phyloP scores from a whole-genome alignment of 2,888 invertebrate species.

The Orthosia incerta region DNA sequence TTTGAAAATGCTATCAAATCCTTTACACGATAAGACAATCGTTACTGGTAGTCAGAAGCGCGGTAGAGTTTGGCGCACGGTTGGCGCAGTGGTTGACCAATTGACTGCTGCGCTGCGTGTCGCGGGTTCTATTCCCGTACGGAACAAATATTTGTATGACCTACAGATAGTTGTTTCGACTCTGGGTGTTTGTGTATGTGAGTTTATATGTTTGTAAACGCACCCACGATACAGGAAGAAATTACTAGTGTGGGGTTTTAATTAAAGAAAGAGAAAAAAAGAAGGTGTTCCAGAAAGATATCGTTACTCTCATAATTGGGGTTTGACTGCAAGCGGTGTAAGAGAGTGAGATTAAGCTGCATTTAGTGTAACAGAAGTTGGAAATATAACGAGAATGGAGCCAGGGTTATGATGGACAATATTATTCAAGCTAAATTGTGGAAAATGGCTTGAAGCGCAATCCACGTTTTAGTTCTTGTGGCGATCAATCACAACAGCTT shows the following conservation, averaged over 20 bases:
- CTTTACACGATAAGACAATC: constrained; percentile 2
- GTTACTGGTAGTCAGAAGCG: background rate
- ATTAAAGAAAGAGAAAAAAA: no score
- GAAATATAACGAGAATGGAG: background rate
- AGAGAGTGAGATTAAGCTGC: background rate
- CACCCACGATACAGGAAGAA: no score
- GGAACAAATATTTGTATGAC: no score
- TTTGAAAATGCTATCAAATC: constrained; percentile 22
- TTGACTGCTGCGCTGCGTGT: no score
- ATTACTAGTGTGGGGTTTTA: no score
- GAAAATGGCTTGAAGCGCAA: constrained; percentile 43
- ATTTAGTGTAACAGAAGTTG: background rate
- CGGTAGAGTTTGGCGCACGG: no score
- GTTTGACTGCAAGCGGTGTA: background rate
- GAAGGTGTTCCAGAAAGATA: background rate
- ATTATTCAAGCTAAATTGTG: constrained; percentile 3
- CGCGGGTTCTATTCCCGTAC: no score
- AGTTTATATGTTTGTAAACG: no score
- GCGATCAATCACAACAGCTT: constrained; percentile 57
- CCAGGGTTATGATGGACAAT: background rate
- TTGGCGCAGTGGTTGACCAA: no score
- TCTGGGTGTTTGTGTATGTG: no score
- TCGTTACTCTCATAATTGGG: background rate
- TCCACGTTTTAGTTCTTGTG: constrained; percentile 23
- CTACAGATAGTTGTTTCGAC: no score